Conservation (phyloP, 2,113 vertebrate genomes). For the Pelecanus crispus region DNA sequence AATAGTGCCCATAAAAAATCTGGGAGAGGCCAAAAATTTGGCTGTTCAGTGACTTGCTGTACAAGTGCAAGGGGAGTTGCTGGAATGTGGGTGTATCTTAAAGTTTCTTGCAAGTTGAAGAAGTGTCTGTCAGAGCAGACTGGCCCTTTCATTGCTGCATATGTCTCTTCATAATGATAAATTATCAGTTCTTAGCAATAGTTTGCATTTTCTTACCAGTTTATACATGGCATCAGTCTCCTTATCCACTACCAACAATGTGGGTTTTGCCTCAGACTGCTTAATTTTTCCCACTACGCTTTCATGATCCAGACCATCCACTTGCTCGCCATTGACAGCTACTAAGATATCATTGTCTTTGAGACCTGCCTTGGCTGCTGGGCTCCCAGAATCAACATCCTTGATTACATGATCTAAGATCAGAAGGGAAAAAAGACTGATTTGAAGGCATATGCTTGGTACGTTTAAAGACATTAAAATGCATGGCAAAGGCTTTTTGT, state of each 20-base stretch:
- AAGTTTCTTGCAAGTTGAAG: background rate
- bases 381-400: constrained; percentile 80
- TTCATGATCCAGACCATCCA: constrained; percentile 77
- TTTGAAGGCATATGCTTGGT: background rate
- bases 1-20: background rate
- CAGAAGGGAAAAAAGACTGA: background rate
- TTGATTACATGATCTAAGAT: constrained; percentile 81
- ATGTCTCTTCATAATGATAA: background rate
- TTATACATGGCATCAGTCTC: constrained; percentile 81
- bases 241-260: constrained; percentile 83
- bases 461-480: background rate
- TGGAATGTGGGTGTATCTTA: background rate
- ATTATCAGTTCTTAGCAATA: background rate
- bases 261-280: constrained; percentile 73
- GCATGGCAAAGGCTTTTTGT: background rate
- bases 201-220: constrained; percentile 73
- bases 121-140: background rate
- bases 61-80: background rate
- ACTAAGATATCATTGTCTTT: constrained; percentile 83
- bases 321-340: constrained; percentile 80
- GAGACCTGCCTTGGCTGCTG: constrained; percentile 80
- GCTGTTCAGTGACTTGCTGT: background rate
- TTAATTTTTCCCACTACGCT: constrained; percentile 81
- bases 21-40: background rate
- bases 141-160: background rate